Conservation (phyloP, 2,888 invertebrate species). For the Epinotia ramella region DNA sequence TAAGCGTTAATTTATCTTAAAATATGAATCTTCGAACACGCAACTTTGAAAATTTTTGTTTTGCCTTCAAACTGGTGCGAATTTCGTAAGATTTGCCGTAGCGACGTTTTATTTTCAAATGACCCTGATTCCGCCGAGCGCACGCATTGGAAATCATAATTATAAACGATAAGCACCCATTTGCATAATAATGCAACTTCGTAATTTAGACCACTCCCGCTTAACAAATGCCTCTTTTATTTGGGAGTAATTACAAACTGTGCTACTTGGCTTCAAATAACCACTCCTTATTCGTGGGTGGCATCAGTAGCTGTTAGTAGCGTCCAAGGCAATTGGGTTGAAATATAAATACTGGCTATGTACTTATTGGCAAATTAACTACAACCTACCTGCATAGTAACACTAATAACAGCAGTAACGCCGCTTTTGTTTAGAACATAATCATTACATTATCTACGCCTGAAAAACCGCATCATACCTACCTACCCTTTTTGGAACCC, state of each 20-base stretch:
- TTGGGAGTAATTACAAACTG: slow-evolving; percentile 15
- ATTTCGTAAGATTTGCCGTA: slow-evolving; percentile 44
- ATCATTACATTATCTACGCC: too few species aligned
- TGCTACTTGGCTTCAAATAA: slow-evolving; percentile 1
- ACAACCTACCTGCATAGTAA: not conserved
- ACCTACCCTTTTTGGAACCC: too few species aligned
- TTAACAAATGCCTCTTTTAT: slow-evolving; percentile 27
- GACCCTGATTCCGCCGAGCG: slow-evolving; percentile 44
- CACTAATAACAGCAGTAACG: not conserved
- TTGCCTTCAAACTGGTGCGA: slow-evolving; percentile 42
- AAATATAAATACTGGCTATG: not conserved
- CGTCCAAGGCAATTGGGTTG: slow-evolving; percentile 7
- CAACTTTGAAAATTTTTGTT: slow-evolving; percentile 17
- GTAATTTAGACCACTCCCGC: slow-evolving; percentile 27
- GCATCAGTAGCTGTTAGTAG: not conserved
- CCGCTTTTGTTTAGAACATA: too few species aligned
- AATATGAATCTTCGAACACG: slow-evolving; percentile 9
- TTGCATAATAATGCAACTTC: slow-evolving; percentile 37
- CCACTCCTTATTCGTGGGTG: slow-evolving; percentile 2
- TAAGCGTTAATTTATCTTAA: not conserved
- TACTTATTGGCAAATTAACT: not conserved
- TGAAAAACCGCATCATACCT: too few species aligned
- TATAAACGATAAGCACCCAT: slow-evolving; percentile 43
- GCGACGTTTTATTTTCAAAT: slow-evolving; percentile 45
- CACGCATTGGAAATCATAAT: slow-evolving; percentile 47